Percentiles rank a stretch among this genome's conserved stretches.
Evolutionary conservation across 2,797 vertebrate genomes (phyloP).

Genomic region (Trichosurus vulpecula): DNA sequence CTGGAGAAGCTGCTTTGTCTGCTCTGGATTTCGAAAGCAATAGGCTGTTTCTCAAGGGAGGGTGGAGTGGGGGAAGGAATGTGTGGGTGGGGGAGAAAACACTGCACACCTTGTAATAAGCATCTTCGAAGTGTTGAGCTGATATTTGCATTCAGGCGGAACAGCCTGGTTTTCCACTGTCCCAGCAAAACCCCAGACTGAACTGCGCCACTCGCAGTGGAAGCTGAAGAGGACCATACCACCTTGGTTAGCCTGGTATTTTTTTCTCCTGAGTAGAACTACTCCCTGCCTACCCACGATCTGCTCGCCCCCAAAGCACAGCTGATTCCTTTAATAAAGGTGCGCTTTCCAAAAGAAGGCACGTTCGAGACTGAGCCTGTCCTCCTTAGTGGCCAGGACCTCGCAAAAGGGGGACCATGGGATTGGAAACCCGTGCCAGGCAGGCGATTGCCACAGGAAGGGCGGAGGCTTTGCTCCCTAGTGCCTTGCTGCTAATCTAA

Average conservation of each 20-base stretch:
- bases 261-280: background rate
- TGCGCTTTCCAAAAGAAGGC: background rate
- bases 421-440: background rate
- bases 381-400: background rate
- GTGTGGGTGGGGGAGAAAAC: background rate
- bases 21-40: background rate
- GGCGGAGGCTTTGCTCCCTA: rapidly evolving
- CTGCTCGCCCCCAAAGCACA: background rate
- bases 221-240: background rate
- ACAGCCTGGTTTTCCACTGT: background rate
- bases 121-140: background rate
- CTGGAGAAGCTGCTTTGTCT: background rate
- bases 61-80: background rate
- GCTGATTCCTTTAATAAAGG: background rate
- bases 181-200: background rate
- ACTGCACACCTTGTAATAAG: background rate
- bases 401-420: background rate
- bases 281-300: background rate
- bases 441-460: background rate
- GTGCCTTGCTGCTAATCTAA: background rate
- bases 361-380: rapidly evolving
- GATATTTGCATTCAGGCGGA: background rate
- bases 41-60: background rate
- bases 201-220: background rate
- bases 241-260: background rate